Evolutionary conservation across 2,113 vertebrate genomes (phyloP), one percentile per base, ranked within the genome.

Genomic region (Microtus oregoni): DNA sequence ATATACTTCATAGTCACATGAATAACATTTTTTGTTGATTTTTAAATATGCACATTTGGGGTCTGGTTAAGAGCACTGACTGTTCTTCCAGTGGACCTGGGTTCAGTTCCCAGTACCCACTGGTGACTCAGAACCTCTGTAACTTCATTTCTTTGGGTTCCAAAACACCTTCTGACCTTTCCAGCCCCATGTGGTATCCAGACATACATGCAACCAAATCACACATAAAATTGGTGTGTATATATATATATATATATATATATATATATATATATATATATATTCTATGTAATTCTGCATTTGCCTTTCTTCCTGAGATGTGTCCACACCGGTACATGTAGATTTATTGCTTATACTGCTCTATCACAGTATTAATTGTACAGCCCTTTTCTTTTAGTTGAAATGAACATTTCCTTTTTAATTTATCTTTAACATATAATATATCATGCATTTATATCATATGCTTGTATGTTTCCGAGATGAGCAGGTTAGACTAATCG

Each of bases 301-400:
- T 78, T 90, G 30, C 77, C 86, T 91, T 94, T 89, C 79, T 89
- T 30, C 95, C 67, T 86, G 67, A 70, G 88, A 55, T 85, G 0
- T 83, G 14, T n/a, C 73, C 61, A 38, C n/a, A 20, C 35, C 76
- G 28, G 72, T 63, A 20, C 50, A 8, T 92, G 11, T 88, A 88
- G 15, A 68, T 93, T 94, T 55, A 70, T 41, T 70, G 91, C 91
- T 91, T 91, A 76, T 68, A 82, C 24, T 87, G 38, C 61, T 85
- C 4, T 63, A 58, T 86, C 63, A 68, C 10, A 75, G 9, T 76
- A 38, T 68, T 96, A 89, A 91, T 22, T 76, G 3, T 79, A 58
- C 61, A 32, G 26, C 67, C 20, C 28, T 73, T 61, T 44, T 92
- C n/a, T n/a, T 82, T 92, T 73, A 85, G 12, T 11, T 89, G 1